Conservation (phyloP, 2,797 vertebrate species). For the Peromyscus nudipes region DNA sequence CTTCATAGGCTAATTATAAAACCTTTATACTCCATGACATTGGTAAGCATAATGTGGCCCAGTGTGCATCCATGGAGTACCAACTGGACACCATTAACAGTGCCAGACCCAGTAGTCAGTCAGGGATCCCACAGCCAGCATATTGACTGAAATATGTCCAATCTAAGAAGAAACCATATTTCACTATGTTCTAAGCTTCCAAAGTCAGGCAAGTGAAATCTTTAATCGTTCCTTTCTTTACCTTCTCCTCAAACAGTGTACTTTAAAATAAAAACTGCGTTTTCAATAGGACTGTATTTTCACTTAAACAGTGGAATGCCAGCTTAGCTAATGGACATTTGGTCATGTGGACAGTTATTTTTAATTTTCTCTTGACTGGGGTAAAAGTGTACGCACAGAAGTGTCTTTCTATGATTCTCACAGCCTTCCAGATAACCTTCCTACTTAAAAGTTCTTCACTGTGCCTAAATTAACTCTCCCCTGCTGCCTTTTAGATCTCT, state of each 20-base stretch:
- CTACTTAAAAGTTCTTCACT: background rate
- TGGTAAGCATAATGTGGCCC: slow-evolving; percentile 8
- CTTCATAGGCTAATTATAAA: background rate
- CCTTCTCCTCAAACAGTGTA: background rate
- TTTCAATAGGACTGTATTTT: background rate
- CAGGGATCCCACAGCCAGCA: slow-evolving; percentile 11
- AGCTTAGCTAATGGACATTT: background rate
- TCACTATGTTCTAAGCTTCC: background rate
- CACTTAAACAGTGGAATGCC: background rate
- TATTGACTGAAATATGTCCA: slow-evolving; percentile 6
- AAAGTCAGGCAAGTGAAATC: background rate
- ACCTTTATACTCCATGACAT: background rate
- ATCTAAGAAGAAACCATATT: slow-evolving; percentile 28
- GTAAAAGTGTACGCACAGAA: background rate
- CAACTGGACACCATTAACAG: background rate
- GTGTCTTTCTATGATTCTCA: background rate
- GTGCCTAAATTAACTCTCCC: background rate
- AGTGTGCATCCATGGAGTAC: background rate
- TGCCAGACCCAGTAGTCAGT: slow-evolving; percentile 23
- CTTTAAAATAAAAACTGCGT: slow-evolving; percentile 26
- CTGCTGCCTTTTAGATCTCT: background rate
- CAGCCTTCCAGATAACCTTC: background rate
- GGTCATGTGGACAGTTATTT: slow-evolving; percentile 31
- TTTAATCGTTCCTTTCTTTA: background rate
- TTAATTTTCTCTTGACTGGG: slow-evolving; percentile 22